Conservation (phyloP, 2,113 vertebrate species). For the Forbesichthys papilliferus region DNA sequence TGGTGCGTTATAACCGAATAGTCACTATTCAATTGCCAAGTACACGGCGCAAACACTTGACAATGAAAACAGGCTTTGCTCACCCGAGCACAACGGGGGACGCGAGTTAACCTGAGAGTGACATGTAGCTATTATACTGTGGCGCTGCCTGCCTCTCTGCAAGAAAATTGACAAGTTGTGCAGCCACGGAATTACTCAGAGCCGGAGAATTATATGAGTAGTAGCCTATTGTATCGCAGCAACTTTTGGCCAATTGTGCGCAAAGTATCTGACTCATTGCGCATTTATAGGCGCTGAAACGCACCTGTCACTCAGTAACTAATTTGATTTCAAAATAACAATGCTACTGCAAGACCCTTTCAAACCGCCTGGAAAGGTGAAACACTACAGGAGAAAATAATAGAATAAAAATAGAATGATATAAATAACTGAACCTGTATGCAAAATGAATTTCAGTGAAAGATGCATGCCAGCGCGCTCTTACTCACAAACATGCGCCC, state of each 20-base stretch:
- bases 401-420: background rate
- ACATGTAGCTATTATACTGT: conserved; percentile 39
- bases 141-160: conserved; percentile 25
- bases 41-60: conserved; percentile 29
- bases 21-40: conserved; percentile 27
- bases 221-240: conserved; percentile 25
- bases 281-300: conserved; percentile 49
- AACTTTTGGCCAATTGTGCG: conserved; percentile 31
- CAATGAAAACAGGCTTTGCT: conserved; percentile 40
- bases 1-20: background rate
- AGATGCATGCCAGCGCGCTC: too few species aligned
- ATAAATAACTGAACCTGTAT: too few species aligned
- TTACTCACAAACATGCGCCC: background rate
- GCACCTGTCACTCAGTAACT: conserved; percentile 20
- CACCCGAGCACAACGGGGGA: conserved; percentile 35
- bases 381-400: background rate
- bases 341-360: background rate
- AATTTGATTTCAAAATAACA: conserved; percentile 43
- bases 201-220: conserved; percentile 13
- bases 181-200: conserved; percentile 1
- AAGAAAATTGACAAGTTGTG: conserved; percentile 27
- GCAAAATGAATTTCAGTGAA: too few species aligned
- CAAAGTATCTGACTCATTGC: conserved; percentile 60
- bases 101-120: conserved; percentile 50
- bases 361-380: background rate